Evolutionary conservation across 1,140 invertebrate genomes (phyloP).

Genomic region (Pseudomyrmex flavicornis): DNA sequence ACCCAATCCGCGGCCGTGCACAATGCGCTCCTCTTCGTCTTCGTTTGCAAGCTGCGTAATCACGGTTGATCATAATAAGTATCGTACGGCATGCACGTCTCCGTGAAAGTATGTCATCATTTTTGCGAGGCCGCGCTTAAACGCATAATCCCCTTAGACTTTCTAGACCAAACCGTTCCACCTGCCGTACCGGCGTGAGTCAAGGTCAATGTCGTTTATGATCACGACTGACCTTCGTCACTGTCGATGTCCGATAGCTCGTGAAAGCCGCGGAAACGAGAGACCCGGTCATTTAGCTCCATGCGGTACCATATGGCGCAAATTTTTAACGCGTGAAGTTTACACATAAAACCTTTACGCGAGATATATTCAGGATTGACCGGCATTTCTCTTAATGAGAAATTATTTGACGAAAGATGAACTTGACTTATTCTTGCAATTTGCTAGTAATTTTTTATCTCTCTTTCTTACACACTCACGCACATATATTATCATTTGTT

Average conservation of each 20-base stretch:
- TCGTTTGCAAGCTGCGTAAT: slow-evolving; percentile 59
- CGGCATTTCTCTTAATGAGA: slow-evolving; percentile 5
- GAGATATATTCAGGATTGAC: background rate
- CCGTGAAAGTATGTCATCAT: slow-evolving; percentile 55
- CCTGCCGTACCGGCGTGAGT: slow-evolving; percentile 23
- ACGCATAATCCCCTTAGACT: slow-evolving; percentile 48
- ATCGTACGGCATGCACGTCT: slow-evolving; percentile 18
- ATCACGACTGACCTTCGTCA: slow-evolving; percentile 59
- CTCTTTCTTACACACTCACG: background rate
- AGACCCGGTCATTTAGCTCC: slow-evolving; percentile 20
- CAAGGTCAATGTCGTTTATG: slow-evolving; percentile 59
- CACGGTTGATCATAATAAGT: slow-evolving; percentile 51
- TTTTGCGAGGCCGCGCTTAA: slow-evolving; percentile 37
- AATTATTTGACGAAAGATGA: background rate
- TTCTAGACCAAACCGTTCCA: slow-evolving; percentile 53
- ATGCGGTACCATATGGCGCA: slow-evolving; percentile 3
- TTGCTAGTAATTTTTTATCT: background rate
- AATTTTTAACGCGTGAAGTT: slow-evolving; percentile 3
- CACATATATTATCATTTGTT: background rate
- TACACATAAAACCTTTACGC: background rate
- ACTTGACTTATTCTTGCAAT: slow-evolving; percentile 9
- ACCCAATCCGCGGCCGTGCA: slow-evolving; percentile 2
- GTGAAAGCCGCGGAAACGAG: slow-evolving; percentile 48
- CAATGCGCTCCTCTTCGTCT: slow-evolving; percentile 28
- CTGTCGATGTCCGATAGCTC: slow-evolving; percentile 58